phyloP scores from a whole-genome alignment of 2,113 vertebrate species.

The Camelus bactrianus region DNA sequence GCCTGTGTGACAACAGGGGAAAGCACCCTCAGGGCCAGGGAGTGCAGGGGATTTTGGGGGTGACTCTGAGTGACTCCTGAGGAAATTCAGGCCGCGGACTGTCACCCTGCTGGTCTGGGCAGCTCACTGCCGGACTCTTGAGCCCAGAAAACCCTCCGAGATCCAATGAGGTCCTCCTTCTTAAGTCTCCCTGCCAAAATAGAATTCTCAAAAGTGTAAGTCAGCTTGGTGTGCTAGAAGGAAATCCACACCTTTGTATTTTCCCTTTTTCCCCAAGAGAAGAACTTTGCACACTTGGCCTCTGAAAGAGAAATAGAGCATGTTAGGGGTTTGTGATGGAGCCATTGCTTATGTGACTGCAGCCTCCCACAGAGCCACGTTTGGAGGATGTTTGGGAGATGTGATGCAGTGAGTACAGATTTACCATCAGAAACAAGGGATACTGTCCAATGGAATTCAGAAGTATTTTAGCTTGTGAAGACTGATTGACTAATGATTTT shows the following conservation, averaged over 20 bases:
- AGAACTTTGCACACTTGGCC: background rate
- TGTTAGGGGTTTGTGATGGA: background rate
- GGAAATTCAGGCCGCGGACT: background rate
- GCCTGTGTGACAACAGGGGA: background rate
- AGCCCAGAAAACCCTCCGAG: background rate
- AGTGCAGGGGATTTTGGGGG: background rate
- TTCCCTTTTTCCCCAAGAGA: background rate
- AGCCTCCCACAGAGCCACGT: background rate
- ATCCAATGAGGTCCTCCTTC: background rate
- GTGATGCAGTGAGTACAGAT: background rate
- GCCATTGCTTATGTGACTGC: background rate
- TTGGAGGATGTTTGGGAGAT: background rate
- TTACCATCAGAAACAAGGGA: background rate
- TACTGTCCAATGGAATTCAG: conserved; percentile 9
- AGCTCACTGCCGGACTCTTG: background rate
- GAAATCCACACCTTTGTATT: background rate
- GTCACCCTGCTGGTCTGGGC: background rate
- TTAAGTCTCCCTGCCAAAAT: background rate
- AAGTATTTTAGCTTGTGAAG: background rate
- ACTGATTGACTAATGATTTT: background rate
- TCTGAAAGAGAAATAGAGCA: background rate
- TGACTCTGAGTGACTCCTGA: background rate
- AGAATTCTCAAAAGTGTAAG: background rate
- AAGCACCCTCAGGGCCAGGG: background rate
- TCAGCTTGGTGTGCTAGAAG: background rate